Evolutionary conservation across 1,140 invertebrate genomes (phyloP).

Genomic region (Nilaparvata lugens): DNA sequence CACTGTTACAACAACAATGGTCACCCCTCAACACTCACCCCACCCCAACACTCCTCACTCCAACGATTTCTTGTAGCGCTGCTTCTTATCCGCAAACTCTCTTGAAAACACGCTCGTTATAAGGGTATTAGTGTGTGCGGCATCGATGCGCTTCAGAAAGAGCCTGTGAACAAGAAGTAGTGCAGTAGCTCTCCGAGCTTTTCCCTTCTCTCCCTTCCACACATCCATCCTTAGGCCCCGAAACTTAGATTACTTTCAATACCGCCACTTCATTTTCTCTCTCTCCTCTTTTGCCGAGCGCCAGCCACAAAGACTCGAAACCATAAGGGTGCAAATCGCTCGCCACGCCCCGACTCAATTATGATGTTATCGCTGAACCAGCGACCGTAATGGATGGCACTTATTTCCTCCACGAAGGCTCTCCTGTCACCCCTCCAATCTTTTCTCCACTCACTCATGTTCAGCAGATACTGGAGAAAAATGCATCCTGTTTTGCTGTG

Average conservation of each 20-base stretch:
- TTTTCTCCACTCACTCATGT: too few species aligned
- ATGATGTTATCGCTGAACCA: conserved; percentile 19
- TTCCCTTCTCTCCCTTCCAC: too few species aligned
- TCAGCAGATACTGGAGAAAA: too few species aligned
- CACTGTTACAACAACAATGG: too few species aligned
- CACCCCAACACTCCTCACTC: too few species aligned
- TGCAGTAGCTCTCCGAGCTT: too few species aligned
- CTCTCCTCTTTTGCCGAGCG: background rate
- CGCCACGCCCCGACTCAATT: conserved; percentile 18
- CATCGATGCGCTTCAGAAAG: background rate
- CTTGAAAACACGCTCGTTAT: conserved; percentile 9
- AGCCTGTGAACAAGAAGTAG: background rate
- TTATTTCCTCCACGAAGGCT: conserved; percentile 17
- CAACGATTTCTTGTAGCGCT: too few species aligned
- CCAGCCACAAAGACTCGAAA: conserved; percentile 4
- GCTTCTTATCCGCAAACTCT: too few species aligned
- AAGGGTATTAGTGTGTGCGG: conserved; percentile 14
- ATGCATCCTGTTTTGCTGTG: too few species aligned
- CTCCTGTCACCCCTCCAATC: too few species aligned
- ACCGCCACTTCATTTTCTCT: conserved; percentile 15
- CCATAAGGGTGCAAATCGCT: conserved; percentile 21
- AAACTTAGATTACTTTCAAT: conserved; percentile 17
- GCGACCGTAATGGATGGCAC: conserved; percentile 19
- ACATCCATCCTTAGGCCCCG: background rate
- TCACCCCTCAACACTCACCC: too few species aligned